Conservation (phyloP, 2,113 vertebrate species). For the Crocuta crocuta region DNA sequence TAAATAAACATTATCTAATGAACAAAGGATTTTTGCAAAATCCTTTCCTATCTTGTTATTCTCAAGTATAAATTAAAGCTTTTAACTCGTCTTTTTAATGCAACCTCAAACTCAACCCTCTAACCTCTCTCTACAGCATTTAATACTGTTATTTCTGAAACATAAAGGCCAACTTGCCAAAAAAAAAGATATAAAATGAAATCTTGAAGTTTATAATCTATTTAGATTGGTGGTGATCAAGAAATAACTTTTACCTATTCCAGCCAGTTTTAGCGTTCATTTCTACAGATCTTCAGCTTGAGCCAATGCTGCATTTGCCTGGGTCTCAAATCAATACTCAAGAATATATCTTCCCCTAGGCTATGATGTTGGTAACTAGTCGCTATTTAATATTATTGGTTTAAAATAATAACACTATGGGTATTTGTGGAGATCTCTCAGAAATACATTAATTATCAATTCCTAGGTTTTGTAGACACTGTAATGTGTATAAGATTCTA, state of each 20-base stretch:
- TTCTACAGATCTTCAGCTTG: background rate
- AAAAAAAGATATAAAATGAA: background rate
- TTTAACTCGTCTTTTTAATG: conserved; percentile 82
- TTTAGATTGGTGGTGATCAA: background rate
- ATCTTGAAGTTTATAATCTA: background rate
- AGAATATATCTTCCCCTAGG: background rate
- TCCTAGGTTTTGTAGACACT: background rate
- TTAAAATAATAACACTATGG: background rate
- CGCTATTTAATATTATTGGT: background rate
- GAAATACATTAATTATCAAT: background rate
- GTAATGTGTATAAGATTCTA: background rate
- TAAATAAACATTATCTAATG: conserved; percentile 84
- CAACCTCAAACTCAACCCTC: conserved; percentile 77
- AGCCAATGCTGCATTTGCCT: background rate
- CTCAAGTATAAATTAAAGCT: conserved; percentile 85
- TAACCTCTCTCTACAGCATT: conserved; percentile 68
- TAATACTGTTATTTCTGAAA: conserved; percentile 80
- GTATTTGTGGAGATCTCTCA: background rate
- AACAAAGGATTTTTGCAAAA: conserved; percentile 83
- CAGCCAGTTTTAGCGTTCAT: background rate
- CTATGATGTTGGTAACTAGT: background rate
- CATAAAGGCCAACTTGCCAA: conserved; percentile 50
- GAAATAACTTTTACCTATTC: conserved; percentile 37
- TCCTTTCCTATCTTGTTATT: conserved; percentile 86
- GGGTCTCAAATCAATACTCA: background rate